These are phyloP conservation scores for Drosophila watanabei DNA, from an alignment of 1,140 invertebrate genomes.

Conservation along the genomic window DNA sequence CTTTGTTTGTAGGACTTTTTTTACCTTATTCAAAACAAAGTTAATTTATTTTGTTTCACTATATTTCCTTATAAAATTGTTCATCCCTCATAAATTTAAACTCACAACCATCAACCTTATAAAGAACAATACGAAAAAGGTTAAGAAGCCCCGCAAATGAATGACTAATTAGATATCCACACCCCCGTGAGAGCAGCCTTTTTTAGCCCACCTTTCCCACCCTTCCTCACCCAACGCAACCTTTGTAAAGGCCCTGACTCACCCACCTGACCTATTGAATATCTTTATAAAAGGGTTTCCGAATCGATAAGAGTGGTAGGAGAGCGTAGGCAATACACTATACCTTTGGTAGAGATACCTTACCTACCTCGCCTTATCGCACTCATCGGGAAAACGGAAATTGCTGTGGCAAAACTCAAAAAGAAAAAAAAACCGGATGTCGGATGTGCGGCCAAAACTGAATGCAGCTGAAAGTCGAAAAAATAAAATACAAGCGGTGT, in stretches of 20 bases:
- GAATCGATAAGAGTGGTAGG: conserved; percentile 21
- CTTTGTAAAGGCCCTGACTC: conserved; percentile 43
- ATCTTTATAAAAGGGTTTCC: conserved; percentile 32
- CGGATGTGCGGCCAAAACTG: conserved; percentile 41
- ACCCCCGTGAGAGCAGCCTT: too few relatives aligned
- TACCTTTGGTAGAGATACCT: not conserved
- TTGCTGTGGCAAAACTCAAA: conserved; percentile 26
- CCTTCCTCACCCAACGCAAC: not conserved
- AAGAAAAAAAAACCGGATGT: conserved; percentile 44
- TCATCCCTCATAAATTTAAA: not conserved
- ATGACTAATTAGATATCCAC: conserved; percentile 57
- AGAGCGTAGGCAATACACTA: not conserved
- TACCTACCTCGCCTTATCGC: conserved; percentile 9
- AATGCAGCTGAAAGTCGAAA: conserved; percentile 21
- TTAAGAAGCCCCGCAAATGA: conserved; percentile 33
- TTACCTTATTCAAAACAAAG: too few relatives aligned
- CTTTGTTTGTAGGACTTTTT: too few relatives aligned
- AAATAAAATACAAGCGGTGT: conserved; percentile 22
- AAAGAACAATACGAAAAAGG: conserved; percentile 14
- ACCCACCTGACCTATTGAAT: conserved; percentile 46
- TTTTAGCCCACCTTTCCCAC: too few relatives aligned
- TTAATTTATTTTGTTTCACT: too few relatives aligned
- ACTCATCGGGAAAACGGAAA: conserved; percentile 39
- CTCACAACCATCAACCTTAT: not conserved
- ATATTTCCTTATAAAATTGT: not conserved